Evolutionary conservation across 2,113 vertebrate genomes (phyloP), one percentile per base, ranked within the genome.

Genomic region (Egretta garzetta): DNA sequence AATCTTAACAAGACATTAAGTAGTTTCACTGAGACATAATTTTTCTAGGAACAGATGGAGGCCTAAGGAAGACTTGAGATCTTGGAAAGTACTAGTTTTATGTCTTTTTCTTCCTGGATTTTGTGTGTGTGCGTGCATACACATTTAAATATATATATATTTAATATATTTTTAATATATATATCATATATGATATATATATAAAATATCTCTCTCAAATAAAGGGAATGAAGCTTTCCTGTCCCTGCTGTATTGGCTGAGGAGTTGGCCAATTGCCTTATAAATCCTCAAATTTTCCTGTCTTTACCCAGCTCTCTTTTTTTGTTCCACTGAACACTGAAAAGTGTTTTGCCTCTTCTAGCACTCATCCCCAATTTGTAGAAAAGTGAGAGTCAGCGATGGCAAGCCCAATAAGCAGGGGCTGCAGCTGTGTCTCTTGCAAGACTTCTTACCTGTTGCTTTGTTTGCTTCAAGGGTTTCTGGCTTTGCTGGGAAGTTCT

Each of bases 141-240:
- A 32, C 15, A 9, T 24, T 7, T 41, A 41, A 41, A 41, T 41
- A 41, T 13, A 41, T 47, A 45, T 45, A 45, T 45, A 16, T 41
- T 4, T 5, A 24, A 5, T 13, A 32, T 52, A 24, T 39, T 1
- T n/a, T 12, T 12, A n/a, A 12, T 20, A 23, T 7, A 6, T 26
- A 14, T 27, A 7, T 8, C 13, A 19, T 45, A 45, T 45, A 45
- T 8, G n/a, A 4, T 23, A 32, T 12, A 5, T 14, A 13, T 26
- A 12, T 41, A 41, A 41, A 41, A 41, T 5, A 12, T 41, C 1
- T 47, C 21, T 17, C 35, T n/a, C 14, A 4, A 49, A 47, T 53
- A 87, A 86, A 73, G 2, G 22, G 22, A 53, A 19, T 39, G 1
- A 41, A 43, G 3, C 60, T 50, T 92, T 73, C 15, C 53, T 68